Evolutionary conservation across 2,888 invertebrate species (phyloP).

Genomic region (Quadroppia sp.): DNA sequence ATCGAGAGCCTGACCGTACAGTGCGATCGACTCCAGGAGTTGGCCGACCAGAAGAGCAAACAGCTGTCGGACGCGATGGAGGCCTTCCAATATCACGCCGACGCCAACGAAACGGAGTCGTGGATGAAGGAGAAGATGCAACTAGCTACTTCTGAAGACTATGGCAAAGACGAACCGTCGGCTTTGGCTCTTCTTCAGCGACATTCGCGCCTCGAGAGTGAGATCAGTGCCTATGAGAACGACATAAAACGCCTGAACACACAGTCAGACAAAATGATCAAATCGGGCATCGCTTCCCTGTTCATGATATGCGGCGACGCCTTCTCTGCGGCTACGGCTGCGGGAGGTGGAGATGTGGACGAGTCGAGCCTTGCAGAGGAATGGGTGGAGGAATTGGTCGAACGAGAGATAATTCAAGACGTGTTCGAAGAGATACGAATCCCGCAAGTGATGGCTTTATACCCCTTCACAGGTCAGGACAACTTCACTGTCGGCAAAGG

Average conservation of each 20-base stretch:
- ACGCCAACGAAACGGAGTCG: slow-evolving; percentile 95
- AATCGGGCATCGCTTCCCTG: slow-evolving; percentile 68
- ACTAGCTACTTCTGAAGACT: slow-evolving; percentile 80
- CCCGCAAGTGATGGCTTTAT: slow-evolving; percentile 73
- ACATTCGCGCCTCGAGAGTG: slow-evolving; percentile 79
- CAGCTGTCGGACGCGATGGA: slow-evolving; percentile 82
- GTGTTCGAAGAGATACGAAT: slow-evolving; percentile 79
- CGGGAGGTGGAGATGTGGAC: slow-evolving; percentile 57
- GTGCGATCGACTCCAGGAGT: slow-evolving; percentile 81
- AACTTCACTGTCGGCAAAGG: slow-evolving; percentile 88
- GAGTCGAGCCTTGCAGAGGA: slow-evolving; percentile 56
- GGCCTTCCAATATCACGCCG: slow-evolving; percentile 84
- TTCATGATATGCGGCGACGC: slow-evolving; percentile 54
- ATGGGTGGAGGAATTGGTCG: slow-evolving; percentile 76
- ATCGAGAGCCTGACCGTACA: slow-evolving; percentile 73
- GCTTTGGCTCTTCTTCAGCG: slow-evolving; percentile 78
- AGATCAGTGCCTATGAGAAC: slow-evolving; percentile 78
- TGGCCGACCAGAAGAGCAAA: slow-evolving; percentile 68
- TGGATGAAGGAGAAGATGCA: slow-evolving; percentile 96
- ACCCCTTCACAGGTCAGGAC: slow-evolving; percentile 79
- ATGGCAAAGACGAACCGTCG: slow-evolving; percentile 82
- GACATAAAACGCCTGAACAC: slow-evolving; percentile 76
- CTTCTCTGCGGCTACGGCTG: neutral
- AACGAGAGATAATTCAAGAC: slow-evolving; percentile 82
- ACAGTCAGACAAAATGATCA: slow-evolving; percentile 70